A percentile compares a stretch with the other conserved stretches of the same genome.
Conservation (phyloP, 2,888 invertebrate species). For the Aphodius granarius region DNA sequence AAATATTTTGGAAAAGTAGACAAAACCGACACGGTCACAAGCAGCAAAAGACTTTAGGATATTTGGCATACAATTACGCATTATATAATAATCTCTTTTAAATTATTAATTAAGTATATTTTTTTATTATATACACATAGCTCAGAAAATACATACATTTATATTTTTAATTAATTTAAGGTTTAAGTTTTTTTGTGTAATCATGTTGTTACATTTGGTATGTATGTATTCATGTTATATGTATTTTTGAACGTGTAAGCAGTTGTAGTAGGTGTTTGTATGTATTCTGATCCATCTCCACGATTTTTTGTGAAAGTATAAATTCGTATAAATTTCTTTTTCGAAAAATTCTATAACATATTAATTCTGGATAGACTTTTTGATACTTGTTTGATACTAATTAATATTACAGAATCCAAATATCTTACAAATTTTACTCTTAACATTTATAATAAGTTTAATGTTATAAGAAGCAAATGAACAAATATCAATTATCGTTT, state of each 20-base stretch:
- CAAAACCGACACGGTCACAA: neutral
- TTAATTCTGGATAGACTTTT: too few relatives aligned
- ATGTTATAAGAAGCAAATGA: neutral
- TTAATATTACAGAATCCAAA: neutral
- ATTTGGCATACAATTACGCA: constrained; percentile 54
- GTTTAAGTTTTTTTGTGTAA: constrained; percentile 31
- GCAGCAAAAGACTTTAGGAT: constrained; percentile 43
- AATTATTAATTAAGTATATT: constrained; percentile 43
- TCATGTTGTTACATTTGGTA: constrained; percentile 29
- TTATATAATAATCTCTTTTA: constrained; percentile 44
- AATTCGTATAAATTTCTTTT: neutral
- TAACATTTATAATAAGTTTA: neutral
- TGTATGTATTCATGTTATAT: constrained; percentile 37
- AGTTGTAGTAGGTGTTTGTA: constrained; percentile 32
- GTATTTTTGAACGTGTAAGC: constrained; percentile 58
- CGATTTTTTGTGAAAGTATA: neutral
- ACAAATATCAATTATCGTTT: neutral
- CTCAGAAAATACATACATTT: constrained; percentile 55
- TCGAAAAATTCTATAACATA: neutral
- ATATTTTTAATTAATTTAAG: constrained; percentile 32
- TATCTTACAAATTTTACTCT: neutral
- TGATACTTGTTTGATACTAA: too few relatives aligned
- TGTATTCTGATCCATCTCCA: constrained; percentile 21
- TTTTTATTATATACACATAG: constrained; percentile 48
- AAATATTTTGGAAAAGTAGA: neutral